Evolutionary conservation across 2,113 vertebrate genomes (phyloP).

Genomic region (Malurus elegans): DNA sequence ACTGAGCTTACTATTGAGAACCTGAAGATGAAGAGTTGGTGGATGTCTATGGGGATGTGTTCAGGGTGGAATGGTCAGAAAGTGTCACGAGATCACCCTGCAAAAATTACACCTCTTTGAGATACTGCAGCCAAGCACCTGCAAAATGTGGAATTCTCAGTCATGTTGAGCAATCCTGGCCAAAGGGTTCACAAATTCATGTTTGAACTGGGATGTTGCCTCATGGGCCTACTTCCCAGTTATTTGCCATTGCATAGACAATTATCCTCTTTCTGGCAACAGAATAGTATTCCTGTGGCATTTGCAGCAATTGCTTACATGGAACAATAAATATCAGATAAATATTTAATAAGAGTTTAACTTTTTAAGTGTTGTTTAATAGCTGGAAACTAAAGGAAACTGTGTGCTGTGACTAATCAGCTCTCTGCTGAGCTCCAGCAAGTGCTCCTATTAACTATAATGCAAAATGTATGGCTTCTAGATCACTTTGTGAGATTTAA

Average conservation of each 20-base stretch:
- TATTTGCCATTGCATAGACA: background rate
- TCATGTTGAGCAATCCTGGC: background rate
- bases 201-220: background rate
- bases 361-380: background rate
- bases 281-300: background rate
- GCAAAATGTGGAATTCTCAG: background rate
- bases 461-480: background rate
- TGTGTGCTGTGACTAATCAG: background rate
- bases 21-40: background rate
- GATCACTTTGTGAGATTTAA: background rate
- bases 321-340: conserved; percentile 13
- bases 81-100: background rate
- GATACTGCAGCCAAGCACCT: background rate
- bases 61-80: background rate
- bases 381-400: background rate
- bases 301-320: background rate
- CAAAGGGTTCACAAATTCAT: background rate
- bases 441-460: background rate
- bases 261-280: background rate
- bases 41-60: background rate
- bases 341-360: conserved; percentile 14
- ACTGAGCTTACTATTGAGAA: background rate
- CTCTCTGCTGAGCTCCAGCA: background rate
- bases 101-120: background rate
- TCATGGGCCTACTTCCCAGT: background rate